A percentile compares a stretch with the other conserved stretches of the same genome.
Conservation (phyloP, 2,888 invertebrate species). For the Portevinia maculata region DNA sequence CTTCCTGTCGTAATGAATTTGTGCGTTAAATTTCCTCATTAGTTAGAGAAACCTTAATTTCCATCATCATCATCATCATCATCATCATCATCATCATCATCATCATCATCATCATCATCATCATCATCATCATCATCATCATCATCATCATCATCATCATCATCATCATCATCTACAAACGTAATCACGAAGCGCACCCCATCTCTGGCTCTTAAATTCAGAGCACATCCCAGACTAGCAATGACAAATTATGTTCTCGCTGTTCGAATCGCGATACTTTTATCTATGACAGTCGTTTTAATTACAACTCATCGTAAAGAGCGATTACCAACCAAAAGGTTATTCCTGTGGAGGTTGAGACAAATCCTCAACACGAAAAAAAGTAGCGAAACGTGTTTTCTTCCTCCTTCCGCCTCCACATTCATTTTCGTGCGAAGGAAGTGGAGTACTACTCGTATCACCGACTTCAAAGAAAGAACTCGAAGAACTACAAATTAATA, state of each 20-base stretch:
- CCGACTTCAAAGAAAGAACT: slow-evolving; percentile 32
- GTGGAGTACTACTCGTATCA: slow-evolving; percentile 22
- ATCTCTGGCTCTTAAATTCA: slow-evolving; percentile 15
- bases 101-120: slow-evolving; percentile 63
- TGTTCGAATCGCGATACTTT: slow-evolving; percentile 64
- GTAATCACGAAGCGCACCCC: slow-evolving; percentile 5
- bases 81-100: slow-evolving; percentile 57
- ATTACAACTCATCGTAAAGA: slow-evolving; percentile 72
- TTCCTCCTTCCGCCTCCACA: neutral
- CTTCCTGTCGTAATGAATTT: slow-evolving; percentile 60
- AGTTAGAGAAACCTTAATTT: slow-evolving; percentile 72
- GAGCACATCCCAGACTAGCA: slow-evolving; percentile 19
- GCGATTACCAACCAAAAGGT: slow-evolving; percentile 51
- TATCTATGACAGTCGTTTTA: slow-evolving; percentile 73
- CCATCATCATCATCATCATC: slow-evolving; percentile 64
- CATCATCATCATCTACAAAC: slow-evolving; percentile 42
- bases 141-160: slow-evolving; percentile 47
- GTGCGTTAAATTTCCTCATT: slow-evolving; percentile 72
- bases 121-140: slow-evolving; percentile 62
- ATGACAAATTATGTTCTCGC: slow-evolving; percentile 68
- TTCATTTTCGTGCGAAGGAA: slow-evolving; percentile 25
- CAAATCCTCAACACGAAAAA: slow-evolving; percentile 22
- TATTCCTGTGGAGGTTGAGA: neutral
- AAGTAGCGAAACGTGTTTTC: slow-evolving; percentile 52
- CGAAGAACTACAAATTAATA: slow-evolving; percentile 65